Evolutionary conservation across 2,888 invertebrate genomes (phyloP).

Genomic region (Neelides folsomi): DNA sequence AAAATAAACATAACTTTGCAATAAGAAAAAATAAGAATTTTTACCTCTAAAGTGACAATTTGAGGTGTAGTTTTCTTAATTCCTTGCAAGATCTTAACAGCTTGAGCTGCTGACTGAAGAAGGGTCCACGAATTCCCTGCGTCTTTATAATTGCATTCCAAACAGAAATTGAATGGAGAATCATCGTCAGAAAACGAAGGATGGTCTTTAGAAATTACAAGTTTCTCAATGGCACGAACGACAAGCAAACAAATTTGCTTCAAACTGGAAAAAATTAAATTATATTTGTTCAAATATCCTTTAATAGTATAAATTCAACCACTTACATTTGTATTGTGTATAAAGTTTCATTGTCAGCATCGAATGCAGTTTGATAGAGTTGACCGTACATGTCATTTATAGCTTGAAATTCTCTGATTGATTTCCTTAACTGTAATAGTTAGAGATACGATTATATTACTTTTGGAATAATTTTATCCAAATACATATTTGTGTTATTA

Average conservation of each 20-base stretch:
- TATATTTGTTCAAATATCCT: constrained; percentile 4
- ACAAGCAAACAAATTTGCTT: constrained; percentile 66
- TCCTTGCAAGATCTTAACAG: constrained; percentile 15
- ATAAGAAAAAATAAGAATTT: no score
- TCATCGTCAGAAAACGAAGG: constrained; percentile 32
- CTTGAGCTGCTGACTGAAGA: constrained; percentile 24
- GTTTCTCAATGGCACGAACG: constrained; percentile 59
- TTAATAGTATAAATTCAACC: neutral
- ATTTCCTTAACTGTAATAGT: constrained; percentile 51
- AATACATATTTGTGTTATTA: neutral
- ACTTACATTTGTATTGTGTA: constrained; percentile 56
- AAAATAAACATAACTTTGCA: neutral
- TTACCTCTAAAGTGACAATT: constrained; percentile 42
- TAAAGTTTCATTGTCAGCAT: constrained; percentile 66
- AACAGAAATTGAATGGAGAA: constrained; percentile 24
- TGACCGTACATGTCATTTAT: constrained; percentile 62
- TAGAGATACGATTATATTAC: constrained; percentile 18
- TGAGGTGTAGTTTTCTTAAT: constrained; percentile 21
- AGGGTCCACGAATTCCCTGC: constrained; percentile 23
- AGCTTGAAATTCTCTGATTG: constrained; percentile 55
- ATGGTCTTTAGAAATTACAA: constrained; percentile 44
- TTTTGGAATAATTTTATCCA: neutral
- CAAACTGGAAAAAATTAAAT: constrained; percentile 42
- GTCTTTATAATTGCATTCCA: constrained; percentile 18
- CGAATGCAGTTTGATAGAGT: constrained; percentile 69